A percentile compares a stretch with the other conserved stretches of the same genome.
Evolutionary conservation across 2,888 invertebrate genomes (phyloP).

Genomic region (Exephanes ischioxanthus): DNA sequence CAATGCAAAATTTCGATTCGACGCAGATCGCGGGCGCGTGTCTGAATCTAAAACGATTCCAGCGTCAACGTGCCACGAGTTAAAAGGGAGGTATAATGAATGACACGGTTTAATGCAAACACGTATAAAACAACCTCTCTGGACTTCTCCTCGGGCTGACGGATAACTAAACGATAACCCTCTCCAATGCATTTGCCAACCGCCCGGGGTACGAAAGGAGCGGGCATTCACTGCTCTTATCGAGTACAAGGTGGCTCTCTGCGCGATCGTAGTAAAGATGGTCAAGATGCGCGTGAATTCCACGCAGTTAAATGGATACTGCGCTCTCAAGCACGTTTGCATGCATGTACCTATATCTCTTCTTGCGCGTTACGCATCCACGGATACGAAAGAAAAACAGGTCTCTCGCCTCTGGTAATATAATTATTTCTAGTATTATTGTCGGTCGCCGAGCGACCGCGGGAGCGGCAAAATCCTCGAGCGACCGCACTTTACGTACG

Average conservation of each 20-base stretch:
- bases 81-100: too few species aligned
- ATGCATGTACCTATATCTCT: neutral
- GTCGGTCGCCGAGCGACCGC: constrained; percentile 21
- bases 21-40: too few species aligned
- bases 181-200: constrained; percentile 57
- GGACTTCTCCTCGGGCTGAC: neutral
- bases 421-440: constrained; percentile 50
- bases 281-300: constrained; percentile 41
- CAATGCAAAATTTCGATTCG: too few species aligned
- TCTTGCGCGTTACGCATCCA: constrained; percentile 7
- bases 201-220: constrained; percentile 32
- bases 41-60: too few species aligned
- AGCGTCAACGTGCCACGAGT: too few species aligned
- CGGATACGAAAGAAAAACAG: constrained; percentile 47
- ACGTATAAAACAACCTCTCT: too few species aligned
- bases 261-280: constrained; percentile 31
- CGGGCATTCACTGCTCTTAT: constrained; percentile 44
- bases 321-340: neutral
- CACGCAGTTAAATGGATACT: neutral
- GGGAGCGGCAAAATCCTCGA: constrained; percentile 26
- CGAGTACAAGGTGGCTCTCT: constrained; percentile 60
- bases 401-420: constrained; percentile 47
- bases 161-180: neutral
- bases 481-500: constrained; percentile 50
- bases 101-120: too few species aligned